phyloP scores from a whole-genome alignment of 1,140 invertebrate genomes.

The Lasioglossum baleicum region DNA sequence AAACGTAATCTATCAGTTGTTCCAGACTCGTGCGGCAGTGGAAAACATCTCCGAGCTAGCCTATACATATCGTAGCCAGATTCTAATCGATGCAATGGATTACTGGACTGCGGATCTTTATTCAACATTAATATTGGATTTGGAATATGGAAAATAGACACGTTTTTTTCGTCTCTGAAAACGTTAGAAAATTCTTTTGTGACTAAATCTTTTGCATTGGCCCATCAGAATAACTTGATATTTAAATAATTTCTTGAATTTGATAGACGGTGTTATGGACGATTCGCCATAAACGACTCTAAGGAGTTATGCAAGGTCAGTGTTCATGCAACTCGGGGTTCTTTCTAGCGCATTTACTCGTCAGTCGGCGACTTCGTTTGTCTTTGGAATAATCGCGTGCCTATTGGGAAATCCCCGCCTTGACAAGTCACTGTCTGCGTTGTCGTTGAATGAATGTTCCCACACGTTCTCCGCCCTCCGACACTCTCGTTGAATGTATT shows the following conservation, averaged over 20 bases:
- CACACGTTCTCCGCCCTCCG: conserved; percentile 29
- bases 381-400: conserved; percentile 46
- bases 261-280: neutral
- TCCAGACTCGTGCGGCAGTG: neutral
- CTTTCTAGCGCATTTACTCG: conserved; percentile 18
- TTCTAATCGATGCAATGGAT: neutral
- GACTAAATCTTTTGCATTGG: too few species aligned
- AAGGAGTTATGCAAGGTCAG: neutral
- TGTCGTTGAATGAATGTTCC: conserved; percentile 40
- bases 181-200: too few species aligned
- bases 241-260: neutral
- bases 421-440: conserved; percentile 36
- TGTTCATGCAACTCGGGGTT: conserved; percentile 44
- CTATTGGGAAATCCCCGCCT: conserved; percentile 55
- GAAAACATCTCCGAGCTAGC: neutral
- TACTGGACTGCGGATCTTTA: neutral
- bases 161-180: too few species aligned
- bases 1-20: conserved; percentile 18
- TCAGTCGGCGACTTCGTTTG: conserved; percentile 11
- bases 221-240: too few species aligned
- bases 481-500: conserved; percentile 7
- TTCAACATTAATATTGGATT: neutral
- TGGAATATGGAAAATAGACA: too few species aligned
- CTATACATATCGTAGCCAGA: neutral
- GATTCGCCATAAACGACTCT: neutral